Evolutionary conservation across 2,888 invertebrate species (phyloP).

Genomic region (Drosophila merina): DNA sequence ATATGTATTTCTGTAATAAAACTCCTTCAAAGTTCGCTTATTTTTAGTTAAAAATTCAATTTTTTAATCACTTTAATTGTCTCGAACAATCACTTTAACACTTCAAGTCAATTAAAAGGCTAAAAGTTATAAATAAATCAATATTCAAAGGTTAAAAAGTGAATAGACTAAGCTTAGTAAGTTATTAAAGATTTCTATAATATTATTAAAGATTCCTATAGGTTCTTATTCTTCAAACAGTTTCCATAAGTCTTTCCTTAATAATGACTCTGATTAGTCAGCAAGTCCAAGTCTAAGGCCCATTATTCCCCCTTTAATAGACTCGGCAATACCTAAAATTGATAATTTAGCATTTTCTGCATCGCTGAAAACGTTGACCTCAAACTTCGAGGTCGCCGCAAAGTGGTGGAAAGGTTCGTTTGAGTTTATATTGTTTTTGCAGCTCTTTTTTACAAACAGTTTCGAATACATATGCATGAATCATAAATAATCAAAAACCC

Average conservation of each 20-base stretch:
- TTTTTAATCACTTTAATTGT: too few species aligned
- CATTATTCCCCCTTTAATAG: neutral
- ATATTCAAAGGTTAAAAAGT: too few species aligned
- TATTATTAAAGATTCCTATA: too few species aligned
- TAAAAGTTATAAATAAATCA: too few species aligned
- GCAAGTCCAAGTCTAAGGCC: neutral
- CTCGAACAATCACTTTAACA: too few species aligned
- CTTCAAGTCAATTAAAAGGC: too few species aligned
- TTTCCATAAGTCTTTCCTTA: neutral
- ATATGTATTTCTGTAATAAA: too few species aligned
- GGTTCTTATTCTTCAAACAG: neutral
- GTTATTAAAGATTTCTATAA: too few species aligned
- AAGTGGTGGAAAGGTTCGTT: slow-evolving; percentile 61
- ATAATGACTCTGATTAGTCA: neutral
- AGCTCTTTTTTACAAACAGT: slow-evolving; percentile 3
- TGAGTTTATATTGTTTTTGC: slow-evolving; percentile 17
- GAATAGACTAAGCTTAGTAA: too few species aligned
- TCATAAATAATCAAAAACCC: slow-evolving; percentile 24
- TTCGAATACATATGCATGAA: slow-evolving; percentile 33
- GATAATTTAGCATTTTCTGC: slow-evolving; percentile 56
- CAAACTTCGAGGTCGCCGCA: slow-evolving; percentile 67
- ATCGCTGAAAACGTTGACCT: slow-evolving; percentile 74
- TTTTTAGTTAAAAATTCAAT: too few species aligned
- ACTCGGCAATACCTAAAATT: slow-evolving; percentile 4
- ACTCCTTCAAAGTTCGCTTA: too few species aligned